Evolutionary conservation across 2,888 invertebrate species (phyloP), one percentile per base, ranked within the genome.

Genomic region (Zhengitettix transpicula): DNA sequence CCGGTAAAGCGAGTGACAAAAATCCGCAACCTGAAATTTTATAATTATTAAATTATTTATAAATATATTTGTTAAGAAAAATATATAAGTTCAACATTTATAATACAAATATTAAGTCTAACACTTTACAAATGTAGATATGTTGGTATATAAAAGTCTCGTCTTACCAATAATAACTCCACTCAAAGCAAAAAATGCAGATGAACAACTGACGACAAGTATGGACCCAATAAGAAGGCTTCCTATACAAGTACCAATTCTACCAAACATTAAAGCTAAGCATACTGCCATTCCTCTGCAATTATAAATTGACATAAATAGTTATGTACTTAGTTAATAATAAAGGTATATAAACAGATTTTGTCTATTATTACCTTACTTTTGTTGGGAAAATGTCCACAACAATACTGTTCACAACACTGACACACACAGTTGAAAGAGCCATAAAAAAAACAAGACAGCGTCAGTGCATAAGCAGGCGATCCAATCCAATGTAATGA

Each of bases 361-460:
- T 28, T 5, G 28, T 28, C 28, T 28, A 2, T 7, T 7, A 5
- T 28, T 66, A 71, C 72, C 74, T 68, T 44, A 75, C 67, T 62
- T 73, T 68, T 0, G 74, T 75, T 1, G 75, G 75, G 57, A 74
- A 72, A 12, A 74, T 60, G 61, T 73, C 74, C 5, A 74, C 72
- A 3, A 73, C 71, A 12, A 69, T 70, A 8, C 73, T 72, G 61
- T 71, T 73, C 10, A 74, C 63, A n/a, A 74, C 67, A 0, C 73
- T 71, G 42, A 74, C 65, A 58, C 71, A 71, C 7, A 74, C 61
- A 7, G 73, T 73, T 0, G 73, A 70, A 17, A 74, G 73, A 0
- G 72, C 70, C 40, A 74, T 64, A 58, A 71, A 73, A n/a, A 15
- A 70, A 63, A 57, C 71, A 71, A 3, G 63, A 57, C 10, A 65